phyloP scores from a whole-genome alignment of 1,140 invertebrate species.

The Hesperophylax magnus region DNA sequence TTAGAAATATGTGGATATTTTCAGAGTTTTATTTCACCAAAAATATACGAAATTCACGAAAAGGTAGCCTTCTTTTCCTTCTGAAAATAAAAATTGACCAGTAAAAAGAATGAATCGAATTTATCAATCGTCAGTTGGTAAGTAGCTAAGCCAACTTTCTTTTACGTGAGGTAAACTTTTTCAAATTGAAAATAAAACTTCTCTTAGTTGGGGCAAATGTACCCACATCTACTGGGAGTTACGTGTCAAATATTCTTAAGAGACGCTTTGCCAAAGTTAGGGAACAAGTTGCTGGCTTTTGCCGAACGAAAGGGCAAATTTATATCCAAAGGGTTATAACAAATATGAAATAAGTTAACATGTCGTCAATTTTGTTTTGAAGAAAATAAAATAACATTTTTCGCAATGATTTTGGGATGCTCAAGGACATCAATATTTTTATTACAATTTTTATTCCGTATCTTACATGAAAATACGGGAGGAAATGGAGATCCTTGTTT shows the following conservation, averaged over 20 bases:
- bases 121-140: slow-evolving; percentile 16
- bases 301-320: neutral
- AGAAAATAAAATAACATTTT: no score
- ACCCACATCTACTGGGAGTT: slow-evolving; percentile 21
- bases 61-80: neutral
- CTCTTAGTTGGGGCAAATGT: slow-evolving; percentile 26
- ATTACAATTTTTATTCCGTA: no score
- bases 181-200: slow-evolving; percentile 45
- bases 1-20: no score
- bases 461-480: no score
- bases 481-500: no score
- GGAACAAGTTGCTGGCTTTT: slow-evolving; percentile 11
- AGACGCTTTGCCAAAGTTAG: slow-evolving; percentile 10
- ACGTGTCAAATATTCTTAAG: slow-evolving; percentile 23
- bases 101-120: slow-evolving; percentile 16
- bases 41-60: no score
- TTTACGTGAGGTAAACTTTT: slow-evolving; percentile 31
- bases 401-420: no score
- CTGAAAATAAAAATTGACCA: slow-evolving; percentile 6
- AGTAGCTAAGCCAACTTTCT: slow-evolving; percentile 24
- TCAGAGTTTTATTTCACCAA: no score
- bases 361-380: no score
- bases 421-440: no score
- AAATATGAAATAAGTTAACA: no score
- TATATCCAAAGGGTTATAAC: no score